phyloP scores from a whole-genome alignment of 30 jellyfish, hydroid and myxozoan genomes.

The Turritopsis dohrnii region DNA sequence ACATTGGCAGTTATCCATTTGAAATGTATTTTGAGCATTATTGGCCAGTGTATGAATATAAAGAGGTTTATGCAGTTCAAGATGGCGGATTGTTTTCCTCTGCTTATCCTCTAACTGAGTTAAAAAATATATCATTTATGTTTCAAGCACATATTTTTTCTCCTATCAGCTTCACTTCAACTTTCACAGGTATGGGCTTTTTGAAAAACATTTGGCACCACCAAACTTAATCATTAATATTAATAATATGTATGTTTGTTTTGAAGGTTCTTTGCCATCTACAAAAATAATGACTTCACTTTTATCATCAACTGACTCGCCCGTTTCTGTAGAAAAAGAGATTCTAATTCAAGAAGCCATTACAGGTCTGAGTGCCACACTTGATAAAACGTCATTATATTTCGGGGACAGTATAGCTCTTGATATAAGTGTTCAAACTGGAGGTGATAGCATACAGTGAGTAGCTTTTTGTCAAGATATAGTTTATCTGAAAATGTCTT shows the following conservation, averaged over 20 bases:
- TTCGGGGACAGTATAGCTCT: neutral
- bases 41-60: neutral
- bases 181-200: conserved; percentile 1
- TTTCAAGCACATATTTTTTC: conserved; percentile 13
- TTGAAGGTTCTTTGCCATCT: neutral
- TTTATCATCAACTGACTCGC: neutral
- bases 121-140: neutral
- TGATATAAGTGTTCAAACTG: neutral
- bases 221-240: neutral
- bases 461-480: neutral
- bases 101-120: neutral
- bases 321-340: neutral
- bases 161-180: neutral
- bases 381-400: neutral
- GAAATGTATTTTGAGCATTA: neutral
- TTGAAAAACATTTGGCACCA: neutral
- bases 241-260: neutral
- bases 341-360: neutral
- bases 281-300: neutral
- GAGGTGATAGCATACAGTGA: neutral
- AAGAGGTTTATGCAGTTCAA: neutral
- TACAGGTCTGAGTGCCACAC: neutral
- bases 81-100: neutral
- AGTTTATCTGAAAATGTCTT: neutral
- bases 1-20: conserved; percentile 19